Evolutionary conservation across 1,140 invertebrate species (phyloP).

Genomic region (Anagrus nilaparvatae): DNA sequence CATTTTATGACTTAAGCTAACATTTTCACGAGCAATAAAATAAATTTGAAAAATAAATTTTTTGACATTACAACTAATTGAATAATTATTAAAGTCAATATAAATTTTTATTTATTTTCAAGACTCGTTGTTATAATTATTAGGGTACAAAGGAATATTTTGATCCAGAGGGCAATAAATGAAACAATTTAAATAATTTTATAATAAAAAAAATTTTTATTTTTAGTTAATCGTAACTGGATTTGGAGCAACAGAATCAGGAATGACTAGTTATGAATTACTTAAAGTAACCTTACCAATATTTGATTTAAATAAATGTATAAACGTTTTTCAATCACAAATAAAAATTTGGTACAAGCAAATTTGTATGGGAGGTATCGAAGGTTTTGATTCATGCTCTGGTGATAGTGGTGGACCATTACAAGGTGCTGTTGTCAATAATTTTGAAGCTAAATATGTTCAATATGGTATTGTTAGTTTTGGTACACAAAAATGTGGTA

Average conservation of each 20-base stretch:
- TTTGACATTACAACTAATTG: no score
- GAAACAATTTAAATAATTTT: constrained; percentile 1
- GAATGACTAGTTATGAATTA: constrained; percentile 35
- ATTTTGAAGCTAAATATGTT: constrained; percentile 30
- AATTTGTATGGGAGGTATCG: constrained; percentile 49
- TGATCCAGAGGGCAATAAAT: no score
- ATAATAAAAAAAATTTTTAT: constrained; percentile 1
- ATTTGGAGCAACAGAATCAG: constrained; percentile 49
- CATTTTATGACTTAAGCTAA: no score
- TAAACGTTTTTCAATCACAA: constrained; percentile 32
- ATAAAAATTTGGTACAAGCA: constrained; percentile 39
- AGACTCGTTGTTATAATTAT: no score
- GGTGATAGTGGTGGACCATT: constrained; percentile 47
- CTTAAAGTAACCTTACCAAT: constrained; percentile 43
- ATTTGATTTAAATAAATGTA: constrained; percentile 38
- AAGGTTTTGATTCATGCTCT: constrained; percentile 35
- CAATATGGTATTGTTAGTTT: constrained; percentile 47
- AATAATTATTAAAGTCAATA: no score
- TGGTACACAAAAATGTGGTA: constrained; percentile 40
- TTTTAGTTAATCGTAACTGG: constrained; percentile 43
- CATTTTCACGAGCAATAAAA: no score
- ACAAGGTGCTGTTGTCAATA: constrained; percentile 22
- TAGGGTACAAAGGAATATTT: no score
- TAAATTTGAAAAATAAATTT: no score
- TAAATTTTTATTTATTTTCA: no score